phyloP scores from a whole-genome alignment of 2,888 invertebrate species.

The Teinopalpus imperialis region DNA sequence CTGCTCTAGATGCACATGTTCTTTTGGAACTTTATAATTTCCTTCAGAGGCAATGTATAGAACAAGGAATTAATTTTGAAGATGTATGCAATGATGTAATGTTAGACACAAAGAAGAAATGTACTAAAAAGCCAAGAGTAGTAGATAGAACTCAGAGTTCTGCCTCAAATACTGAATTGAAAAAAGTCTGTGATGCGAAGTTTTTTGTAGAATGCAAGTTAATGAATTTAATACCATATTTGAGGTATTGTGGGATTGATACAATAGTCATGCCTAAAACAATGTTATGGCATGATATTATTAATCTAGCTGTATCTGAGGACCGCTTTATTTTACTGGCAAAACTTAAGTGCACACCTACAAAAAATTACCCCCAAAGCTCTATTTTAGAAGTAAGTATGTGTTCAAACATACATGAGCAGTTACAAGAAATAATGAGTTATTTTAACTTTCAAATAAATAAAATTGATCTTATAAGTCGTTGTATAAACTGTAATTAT shows the following conservation, averaged over 20 bases:
- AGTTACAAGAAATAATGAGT: slow-evolving; percentile 84
- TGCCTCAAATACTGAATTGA: slow-evolving; percentile 38
- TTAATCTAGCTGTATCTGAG: slow-evolving; percentile 64
- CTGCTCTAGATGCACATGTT: slow-evolving; percentile 94
- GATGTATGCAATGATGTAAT: slow-evolving; percentile 83
- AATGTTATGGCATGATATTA: slow-evolving; percentile 66
- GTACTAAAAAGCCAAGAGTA: slow-evolving; percentile 60
- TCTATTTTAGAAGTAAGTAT: slow-evolving; percentile 80
- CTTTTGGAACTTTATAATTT: slow-evolving; percentile 90
- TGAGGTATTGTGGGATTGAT: slow-evolving; percentile 81
- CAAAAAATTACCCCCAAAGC: slow-evolving; percentile 74
- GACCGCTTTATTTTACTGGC: slow-evolving; percentile 55
- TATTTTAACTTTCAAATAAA: slow-evolving; percentile 85
- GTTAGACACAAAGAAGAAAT: slow-evolving; percentile 76
- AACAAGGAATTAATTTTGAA: slow-evolving; percentile 82
- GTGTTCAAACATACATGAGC: slow-evolving; percentile 77
- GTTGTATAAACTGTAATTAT: slow-evolving; percentile 85
- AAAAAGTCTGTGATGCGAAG: slow-evolving; percentile 49
- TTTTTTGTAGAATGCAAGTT: slow-evolving; percentile 58
- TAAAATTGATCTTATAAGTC: slow-evolving; percentile 85
- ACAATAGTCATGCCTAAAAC: slow-evolving; percentile 83
- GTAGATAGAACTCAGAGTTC: slow-evolving; percentile 44
- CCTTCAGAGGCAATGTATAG: slow-evolving; percentile 70
- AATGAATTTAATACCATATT: slow-evolving; percentile 53
- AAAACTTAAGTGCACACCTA: slow-evolving; percentile 77